These are phyloP conservation scores for Opisthocomus hoazin DNA, from an alignment of 2,113 vertebrate genomes.

Conservation along the genomic window DNA sequence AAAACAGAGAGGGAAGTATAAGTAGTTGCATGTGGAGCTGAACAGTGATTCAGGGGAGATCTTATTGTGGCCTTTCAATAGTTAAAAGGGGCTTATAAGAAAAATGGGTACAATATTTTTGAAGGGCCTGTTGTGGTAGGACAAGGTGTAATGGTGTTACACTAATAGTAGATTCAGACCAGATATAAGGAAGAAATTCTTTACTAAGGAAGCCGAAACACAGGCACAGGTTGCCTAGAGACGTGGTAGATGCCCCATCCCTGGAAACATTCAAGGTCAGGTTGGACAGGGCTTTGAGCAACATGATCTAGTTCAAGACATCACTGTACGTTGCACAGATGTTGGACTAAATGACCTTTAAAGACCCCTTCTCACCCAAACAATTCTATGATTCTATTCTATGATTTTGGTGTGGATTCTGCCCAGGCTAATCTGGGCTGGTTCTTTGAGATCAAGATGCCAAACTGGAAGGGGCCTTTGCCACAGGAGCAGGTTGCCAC, in stretches of 20 bases:
- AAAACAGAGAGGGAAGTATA: background rate
- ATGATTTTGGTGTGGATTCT: background rate
- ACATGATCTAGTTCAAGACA: background rate
- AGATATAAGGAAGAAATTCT: background rate
- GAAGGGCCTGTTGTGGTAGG: background rate
- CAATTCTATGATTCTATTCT: background rate
- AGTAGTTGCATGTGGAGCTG: background rate
- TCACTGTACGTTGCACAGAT: background rate
- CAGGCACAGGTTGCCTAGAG: background rate
- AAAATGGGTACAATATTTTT: background rate
- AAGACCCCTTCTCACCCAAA: background rate
- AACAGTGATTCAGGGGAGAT: background rate
- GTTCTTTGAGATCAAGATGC: background rate
- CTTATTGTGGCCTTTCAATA: background rate
- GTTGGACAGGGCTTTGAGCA: background rate
- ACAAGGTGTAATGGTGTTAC: background rate
- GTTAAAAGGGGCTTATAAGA: background rate
- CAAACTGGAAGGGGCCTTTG: background rate
- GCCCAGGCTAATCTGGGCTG: too few species aligned
- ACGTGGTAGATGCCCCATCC: background rate
- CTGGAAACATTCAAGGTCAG: background rate
- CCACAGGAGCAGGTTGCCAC: background rate
- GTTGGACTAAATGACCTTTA: background rate
- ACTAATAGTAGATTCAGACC: background rate
- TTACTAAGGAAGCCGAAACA: background rate